phyloP scores from a whole-genome alignment of 2,888 invertebrate species.

The Campoletis raptor region DNA sequence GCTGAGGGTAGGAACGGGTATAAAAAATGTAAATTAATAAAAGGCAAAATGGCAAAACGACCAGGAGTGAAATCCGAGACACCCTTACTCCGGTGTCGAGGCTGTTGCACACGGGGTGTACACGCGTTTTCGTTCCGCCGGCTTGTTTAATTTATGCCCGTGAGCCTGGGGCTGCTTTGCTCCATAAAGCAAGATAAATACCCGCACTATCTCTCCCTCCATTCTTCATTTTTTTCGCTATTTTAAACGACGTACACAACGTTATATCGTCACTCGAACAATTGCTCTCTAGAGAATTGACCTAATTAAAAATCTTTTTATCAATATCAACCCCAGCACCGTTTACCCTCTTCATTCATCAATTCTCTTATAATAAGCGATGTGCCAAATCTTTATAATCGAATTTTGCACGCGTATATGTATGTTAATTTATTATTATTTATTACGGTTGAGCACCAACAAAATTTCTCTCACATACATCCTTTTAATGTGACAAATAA shows the following conservation, averaged over 20 bases:
- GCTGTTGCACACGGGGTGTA: slow-evolving; percentile 54
- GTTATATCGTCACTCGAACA: slow-evolving; percentile 40
- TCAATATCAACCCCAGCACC: slow-evolving; percentile 45
- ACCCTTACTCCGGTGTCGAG: slow-evolving; percentile 26
- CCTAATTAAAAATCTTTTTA: slow-evolving; percentile 59
- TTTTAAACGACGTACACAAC: slow-evolving; percentile 71
- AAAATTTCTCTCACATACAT: background rate
- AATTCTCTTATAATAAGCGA: slow-evolving; percentile 23
- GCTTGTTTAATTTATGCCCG: slow-evolving; percentile 76
- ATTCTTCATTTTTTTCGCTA: slow-evolving; percentile 48
- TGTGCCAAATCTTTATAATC: background rate
- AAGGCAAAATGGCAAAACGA: slow-evolving; percentile 74
- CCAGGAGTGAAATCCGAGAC: slow-evolving; percentile 66
- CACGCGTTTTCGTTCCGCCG: slow-evolving; percentile 44
- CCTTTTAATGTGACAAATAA: background rate
- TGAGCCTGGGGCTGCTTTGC: slow-evolving; percentile 75
- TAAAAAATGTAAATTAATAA: slow-evolving; percentile 77
- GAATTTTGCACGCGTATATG: background rate
- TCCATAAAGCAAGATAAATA: slow-evolving; percentile 78
- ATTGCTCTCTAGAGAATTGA: slow-evolving; percentile 54
- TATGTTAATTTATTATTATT: background rate
- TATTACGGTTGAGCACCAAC: background rate
- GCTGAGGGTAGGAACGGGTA: slow-evolving; percentile 23
- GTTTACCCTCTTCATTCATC: slow-evolving; percentile 11
- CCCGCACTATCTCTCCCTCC: slow-evolving; percentile 62